These are phyloP conservation scores for Conus canariensis DNA, from an alignment of 2,888 invertebrate species.

Conservation along the genomic window DNA sequence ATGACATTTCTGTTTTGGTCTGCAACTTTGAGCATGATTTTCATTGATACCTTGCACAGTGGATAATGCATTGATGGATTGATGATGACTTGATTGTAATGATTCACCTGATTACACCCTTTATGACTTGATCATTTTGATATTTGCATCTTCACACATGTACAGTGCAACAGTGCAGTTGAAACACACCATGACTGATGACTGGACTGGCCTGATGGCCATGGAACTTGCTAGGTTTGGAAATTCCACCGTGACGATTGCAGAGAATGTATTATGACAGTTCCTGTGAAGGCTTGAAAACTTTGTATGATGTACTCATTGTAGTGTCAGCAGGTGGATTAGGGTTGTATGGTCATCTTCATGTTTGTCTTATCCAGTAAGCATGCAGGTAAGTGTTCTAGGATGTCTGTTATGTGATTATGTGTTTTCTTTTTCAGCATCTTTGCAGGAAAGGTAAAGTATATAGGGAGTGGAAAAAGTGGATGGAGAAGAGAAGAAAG, in stretches of 20 bases:
- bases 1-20: slow-evolving; percentile 10
- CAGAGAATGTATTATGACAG: too few species aligned
- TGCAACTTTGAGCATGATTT: slow-evolving; percentile 31
- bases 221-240: too few species aligned
- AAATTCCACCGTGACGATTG: too few species aligned
- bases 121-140: background rate
- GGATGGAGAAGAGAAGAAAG: background rate
- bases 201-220: background rate
- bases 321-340: background rate
- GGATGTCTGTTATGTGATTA: background rate
- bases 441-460: slow-evolving; percentile 8
- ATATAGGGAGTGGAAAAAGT: background rate
- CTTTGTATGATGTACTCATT: too few species aligned
- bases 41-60: background rate
- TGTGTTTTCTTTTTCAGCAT: slow-evolving; percentile 26
- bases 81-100: slow-evolving; percentile 20
- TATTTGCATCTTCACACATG: slow-evolving; percentile 5
- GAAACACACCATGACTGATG: background rate
- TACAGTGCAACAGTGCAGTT: background rate
- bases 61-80: slow-evolving; percentile 25
- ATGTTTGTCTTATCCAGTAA: background rate
- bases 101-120: background rate
- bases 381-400: slow-evolving; percentile 28
- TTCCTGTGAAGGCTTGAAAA: too few species aligned
- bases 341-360: background rate